Base-by-base conservation (phyloP, 2,113 vertebrate species). In the Tachysurus fulvidraco region DNA sequence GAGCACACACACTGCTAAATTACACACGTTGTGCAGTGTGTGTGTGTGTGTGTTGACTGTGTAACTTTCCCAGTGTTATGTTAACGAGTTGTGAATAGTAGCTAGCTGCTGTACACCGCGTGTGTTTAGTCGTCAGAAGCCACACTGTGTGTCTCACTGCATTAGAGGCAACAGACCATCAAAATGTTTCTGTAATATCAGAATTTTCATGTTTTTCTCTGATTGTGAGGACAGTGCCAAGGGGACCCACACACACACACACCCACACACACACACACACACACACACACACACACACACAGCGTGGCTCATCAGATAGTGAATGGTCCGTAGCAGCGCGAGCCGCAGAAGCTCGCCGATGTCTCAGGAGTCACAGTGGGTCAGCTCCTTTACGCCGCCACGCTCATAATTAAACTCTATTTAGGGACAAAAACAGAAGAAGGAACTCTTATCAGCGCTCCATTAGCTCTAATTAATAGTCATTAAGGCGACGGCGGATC, bases 391-490 rank as follows among this genome's bases (percentile, higher is more conserved):
- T 60, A 62, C 25, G 64, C 57, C 19, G 7, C 59, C 73, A 65
- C 59, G 19, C 74, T 55, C 50, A 10, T 78, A 52, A 77, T 77
- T 77, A 78, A 52, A 78, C 50, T 55, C 74, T 78, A 78, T 78
- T 78, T 78, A 78, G 74, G 25, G 74, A 59, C 17, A 76, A 83
- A 62, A 65, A 79, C 36, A 46, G 12, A 81, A 65, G 54, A 81
- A 82, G 77, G 30, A 86, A 46, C 71, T 78, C 65, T 52, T 83
- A 83, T 83, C 54, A 73, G 65, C 62, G 36, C 41, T 79, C 64
- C 52, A 28, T 89, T 83, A 83, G 13, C 54, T 50, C n/a, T 86
- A 71, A 86, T 88, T 54, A 77, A 86, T 76, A 84, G 82, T 81
- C 28, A 64, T 81, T 84, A 81, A 86, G 46, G 78, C 28, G 25